Base-by-base conservation (phyloP, 64 coral and sea anemone genomes). In the Platygyra sinensis region DNA sequence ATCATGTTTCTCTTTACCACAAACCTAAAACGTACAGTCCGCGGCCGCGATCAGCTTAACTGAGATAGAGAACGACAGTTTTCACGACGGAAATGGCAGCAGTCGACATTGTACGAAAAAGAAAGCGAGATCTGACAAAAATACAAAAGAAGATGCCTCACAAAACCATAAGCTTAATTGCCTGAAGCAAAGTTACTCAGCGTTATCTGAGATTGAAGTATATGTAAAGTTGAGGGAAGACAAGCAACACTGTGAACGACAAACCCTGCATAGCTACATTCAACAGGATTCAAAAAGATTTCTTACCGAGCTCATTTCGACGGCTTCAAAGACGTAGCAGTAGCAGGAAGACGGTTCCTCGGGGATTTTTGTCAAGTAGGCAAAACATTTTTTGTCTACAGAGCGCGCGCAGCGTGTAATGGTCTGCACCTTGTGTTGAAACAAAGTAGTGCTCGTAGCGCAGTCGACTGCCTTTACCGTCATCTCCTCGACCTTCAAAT, bases 371-470 rank as follows among this genome's bases (percentile, higher is more conserved):
- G 87, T 88, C 61, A 96, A 74, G n/a, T 96, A 96, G 4, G 95
- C 88, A 93, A 96, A 96, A 74, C 91, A 94, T 62, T 96, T 96
- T 39, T 91, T 96, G 88, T 96, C 91, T 9, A 38, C 60, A 30
- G 95, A 96, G 36, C 91, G 87, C 32, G 95, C 88, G 87, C 92
- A 96, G 57, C 95, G 91, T 77, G 95, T 96, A 54, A 96, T 96
- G 38, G 82, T 94, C 87, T 96, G 91, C 38, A 96, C 95, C 15
- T 83, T 67, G 39, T 96, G 91, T 88, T 94, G 88, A 81, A 96
- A 96, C 64, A 91, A 83, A 30, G 86, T 82, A 5, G 51, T 78
- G 38, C 83, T 73, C 9, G 74, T 73, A 36, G 86, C 60, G 52
- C 76, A 84, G 61, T 94, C 80, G n/a, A 90, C 62, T 25, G 91